Conservation (phyloP, 2,797 vertebrate genomes). For the Mycteria americana region DNA sequence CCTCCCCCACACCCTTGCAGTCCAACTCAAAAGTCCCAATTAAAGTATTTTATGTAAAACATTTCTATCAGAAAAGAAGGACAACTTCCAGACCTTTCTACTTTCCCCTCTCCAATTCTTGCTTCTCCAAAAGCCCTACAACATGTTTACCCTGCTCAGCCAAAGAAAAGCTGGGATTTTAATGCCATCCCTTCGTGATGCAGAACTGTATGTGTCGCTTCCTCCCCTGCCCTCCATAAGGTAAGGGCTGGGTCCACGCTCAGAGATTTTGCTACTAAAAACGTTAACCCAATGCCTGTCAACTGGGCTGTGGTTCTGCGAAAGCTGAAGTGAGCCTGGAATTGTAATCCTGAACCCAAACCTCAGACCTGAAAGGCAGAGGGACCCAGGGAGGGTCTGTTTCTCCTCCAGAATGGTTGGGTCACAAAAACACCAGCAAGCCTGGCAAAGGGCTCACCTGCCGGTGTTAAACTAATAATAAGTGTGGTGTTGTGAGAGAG, state of each 20-base stretch:
- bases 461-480: constrained; percentile 68
- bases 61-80: not conserved
- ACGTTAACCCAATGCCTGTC: fast-evolving
- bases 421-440: not conserved
- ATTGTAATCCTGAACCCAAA: not conserved
- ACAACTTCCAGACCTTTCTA: not conserved
- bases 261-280: not conserved
- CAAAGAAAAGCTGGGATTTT: not conserved
- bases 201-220: not conserved
- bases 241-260: not conserved
- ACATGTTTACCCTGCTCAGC: not conserved
- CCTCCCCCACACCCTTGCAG: not conserved
- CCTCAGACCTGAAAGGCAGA: not conserved
- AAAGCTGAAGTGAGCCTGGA: not conserved
- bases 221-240: not conserved
- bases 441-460: constrained; percentile 58
- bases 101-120: not conserved
- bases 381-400: not conserved
- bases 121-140: not conserved
- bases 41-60: not conserved
- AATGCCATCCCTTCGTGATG: not conserved
- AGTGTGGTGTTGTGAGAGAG: constrained; percentile 36
- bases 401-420: not conserved
- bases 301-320: not conserved
- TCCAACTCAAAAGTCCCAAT: fast-evolving